These are phyloP conservation scores for Oncorhynchus nerka DNA, from an alignment of 2,113 vertebrate genomes.

Conservation along the genomic window DNA sequence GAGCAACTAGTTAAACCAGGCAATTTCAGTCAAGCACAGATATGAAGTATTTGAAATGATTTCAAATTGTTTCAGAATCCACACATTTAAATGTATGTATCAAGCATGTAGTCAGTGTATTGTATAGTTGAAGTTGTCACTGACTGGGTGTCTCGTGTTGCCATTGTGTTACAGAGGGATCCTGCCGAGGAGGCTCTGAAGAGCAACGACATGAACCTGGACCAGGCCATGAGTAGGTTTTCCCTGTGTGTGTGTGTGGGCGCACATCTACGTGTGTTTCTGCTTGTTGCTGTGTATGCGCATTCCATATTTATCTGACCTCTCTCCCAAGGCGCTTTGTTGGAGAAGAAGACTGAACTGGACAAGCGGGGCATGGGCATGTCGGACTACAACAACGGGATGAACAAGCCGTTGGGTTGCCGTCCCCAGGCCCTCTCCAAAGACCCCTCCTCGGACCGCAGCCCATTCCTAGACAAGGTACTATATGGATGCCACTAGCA, in stretches of 20 bases:
- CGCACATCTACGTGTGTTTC: no score
- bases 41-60: no score
- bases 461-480: slow-evolving; percentile 94
- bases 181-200: slow-evolving; percentile 98
- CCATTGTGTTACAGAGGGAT: slow-evolving; percentile 81
- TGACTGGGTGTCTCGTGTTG: neutral
- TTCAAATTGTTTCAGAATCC: no score
- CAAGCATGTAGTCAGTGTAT: no score
- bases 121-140: no score
- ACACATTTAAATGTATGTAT: no score
- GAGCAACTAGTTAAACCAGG: no score
- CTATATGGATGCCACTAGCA: neutral
- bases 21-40: no score
- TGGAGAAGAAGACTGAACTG: slow-evolving; percentile 98
- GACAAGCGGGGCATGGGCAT: slow-evolving; percentile 97
- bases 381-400: slow-evolving; percentile 91
- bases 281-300: neutral
- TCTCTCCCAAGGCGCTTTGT: slow-evolving; percentile 82
- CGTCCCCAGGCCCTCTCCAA: slow-evolving; percentile 93
- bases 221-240: slow-evolving; percentile 81
- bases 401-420: slow-evolving; percentile 91
- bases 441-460: slow-evolving; percentile 95
- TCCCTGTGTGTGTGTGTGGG: no score
- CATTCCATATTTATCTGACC: neutral
- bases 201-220: slow-evolving; percentile 96